phyloP scores from a whole-genome alignment of 2,888 invertebrate genomes.

The Lutraria lutraria region DNA sequence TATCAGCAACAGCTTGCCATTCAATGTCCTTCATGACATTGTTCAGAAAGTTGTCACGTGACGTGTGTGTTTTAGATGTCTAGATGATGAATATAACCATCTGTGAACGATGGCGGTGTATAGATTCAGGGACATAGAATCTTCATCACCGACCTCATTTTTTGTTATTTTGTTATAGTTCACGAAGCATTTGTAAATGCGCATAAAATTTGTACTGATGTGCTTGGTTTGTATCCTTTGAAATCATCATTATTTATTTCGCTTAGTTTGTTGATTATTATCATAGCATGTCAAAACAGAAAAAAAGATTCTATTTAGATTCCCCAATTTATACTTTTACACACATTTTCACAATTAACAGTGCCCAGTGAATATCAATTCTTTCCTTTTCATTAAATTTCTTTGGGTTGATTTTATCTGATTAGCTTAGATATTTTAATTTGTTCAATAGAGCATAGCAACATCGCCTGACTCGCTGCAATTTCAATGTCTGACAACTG shows the following conservation, averaged over 20 bases:
- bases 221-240: not conserved
- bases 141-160: not conserved
- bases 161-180: not conserved
- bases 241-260: not conserved
- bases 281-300: conserved; percentile 2
- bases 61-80: too few species aligned
- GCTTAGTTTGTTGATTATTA: not conserved
- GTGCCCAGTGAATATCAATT: conserved; percentile 31
- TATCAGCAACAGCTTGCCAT: too few species aligned
- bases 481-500: conserved; percentile 11
- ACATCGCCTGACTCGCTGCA: not conserved
- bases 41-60: too few species aligned
- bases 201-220: not conserved
- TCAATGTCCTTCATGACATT: too few species aligned
- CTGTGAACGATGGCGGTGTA: too few species aligned
- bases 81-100: too few species aligned
- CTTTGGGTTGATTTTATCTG: conserved; percentile 34
- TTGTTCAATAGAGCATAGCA: conserved; percentile 1
- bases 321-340: conserved; percentile 14
- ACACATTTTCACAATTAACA: conserved; percentile 22
- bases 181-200: not conserved
- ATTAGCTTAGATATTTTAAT: conserved; percentile 26
- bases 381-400: conserved; percentile 34
- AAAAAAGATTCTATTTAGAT: conserved; percentile 7
- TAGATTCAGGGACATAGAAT: not conserved